phyloP scores from a whole-genome alignment of 2,888 invertebrate species.

The Acheta domesticus region DNA sequence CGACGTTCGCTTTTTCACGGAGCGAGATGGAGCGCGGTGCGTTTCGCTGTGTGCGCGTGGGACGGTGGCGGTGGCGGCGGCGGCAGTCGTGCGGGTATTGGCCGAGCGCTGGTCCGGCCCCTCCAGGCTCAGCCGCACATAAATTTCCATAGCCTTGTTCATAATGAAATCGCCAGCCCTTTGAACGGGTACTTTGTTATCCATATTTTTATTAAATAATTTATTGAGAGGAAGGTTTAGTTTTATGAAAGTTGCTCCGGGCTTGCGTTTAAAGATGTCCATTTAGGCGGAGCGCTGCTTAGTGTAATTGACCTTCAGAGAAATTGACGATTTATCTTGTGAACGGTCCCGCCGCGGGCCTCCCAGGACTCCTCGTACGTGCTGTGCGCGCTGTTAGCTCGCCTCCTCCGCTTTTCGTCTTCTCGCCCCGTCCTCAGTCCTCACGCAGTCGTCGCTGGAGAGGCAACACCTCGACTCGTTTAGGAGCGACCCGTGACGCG shows the following conservation, averaged over 20 bases:
- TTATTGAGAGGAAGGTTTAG: conserved; percentile 10
- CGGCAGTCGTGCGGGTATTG: background rate
- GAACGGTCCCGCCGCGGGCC: conserved; percentile 2
- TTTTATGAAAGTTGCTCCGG: conserved; percentile 3
- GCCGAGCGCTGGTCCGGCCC: background rate
- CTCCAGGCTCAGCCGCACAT: background rate
- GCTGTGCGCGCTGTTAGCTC: background rate
- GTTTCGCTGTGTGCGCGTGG: background rate
- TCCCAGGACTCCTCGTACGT: background rate
- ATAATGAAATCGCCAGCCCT: conserved; percentile 18
- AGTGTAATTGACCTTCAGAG: conserved; percentile 18
- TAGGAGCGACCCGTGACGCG: too few species aligned
- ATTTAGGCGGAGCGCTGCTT: conserved; percentile 18
- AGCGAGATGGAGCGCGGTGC: background rate
- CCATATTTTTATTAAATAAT: conserved; percentile 18
- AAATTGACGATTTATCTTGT: conserved; percentile 18
- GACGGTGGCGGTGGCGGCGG: background rate
- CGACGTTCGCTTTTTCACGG: conserved; percentile 11
- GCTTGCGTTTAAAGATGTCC: conserved; percentile 9
- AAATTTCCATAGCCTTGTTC: conserved; percentile 1
- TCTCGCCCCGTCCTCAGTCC: background rate
- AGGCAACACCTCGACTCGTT: too few species aligned
- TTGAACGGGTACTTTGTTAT: conserved; percentile 5
- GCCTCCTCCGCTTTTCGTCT: background rate
- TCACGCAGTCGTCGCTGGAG: too few species aligned